Percentiles rank a stretch among this genome's conserved stretches.
Evolutionary conservation across 35 echinoderm and acorn worm species (phyloP).

Genomic region (Chiridota heheva): DNA sequence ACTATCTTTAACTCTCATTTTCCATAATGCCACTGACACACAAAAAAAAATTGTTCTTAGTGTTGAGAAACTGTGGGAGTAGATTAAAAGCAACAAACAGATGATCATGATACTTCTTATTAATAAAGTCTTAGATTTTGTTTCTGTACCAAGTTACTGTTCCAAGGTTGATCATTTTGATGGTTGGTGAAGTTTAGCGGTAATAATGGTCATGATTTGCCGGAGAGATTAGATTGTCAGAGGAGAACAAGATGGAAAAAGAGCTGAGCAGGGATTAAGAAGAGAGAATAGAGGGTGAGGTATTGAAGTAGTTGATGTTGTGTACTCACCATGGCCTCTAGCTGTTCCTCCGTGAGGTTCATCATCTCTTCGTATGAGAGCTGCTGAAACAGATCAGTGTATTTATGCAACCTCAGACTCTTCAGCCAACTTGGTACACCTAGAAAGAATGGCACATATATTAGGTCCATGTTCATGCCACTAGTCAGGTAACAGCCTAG

Average conservation of each 20-base stretch:
- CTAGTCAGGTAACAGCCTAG: neutral
- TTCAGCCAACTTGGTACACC: constrained; percentile 98
- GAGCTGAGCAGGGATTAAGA: neutral
- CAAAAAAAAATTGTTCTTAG: too few relatives aligned
- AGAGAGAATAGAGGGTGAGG: neutral
- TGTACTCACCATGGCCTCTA: constrained; percentile 80
- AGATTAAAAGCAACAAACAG: too few relatives aligned
- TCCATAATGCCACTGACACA: too few relatives aligned
- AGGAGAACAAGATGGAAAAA: neutral
- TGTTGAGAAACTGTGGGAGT: too few relatives aligned
- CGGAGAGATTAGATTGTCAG: neutral
- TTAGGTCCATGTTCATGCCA: neutral
- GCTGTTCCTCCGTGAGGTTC: constrained; percentile 76
- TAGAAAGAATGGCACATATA: constrained; percentile 24
- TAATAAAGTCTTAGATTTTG: neutral
- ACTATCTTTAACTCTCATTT: too few relatives aligned
- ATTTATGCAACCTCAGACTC: constrained; percentile 94
- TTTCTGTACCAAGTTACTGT: neutral
- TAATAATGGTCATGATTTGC: neutral
- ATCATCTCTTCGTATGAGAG: constrained; percentile 97
- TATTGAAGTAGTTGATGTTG: neutral
- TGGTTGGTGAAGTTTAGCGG: neutral
- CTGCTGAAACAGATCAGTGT: constrained; percentile 79
- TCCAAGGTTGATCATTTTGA: neutral
- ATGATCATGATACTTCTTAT: too few relatives aligned